phyloP scores from a whole-genome alignment of 2,797 vertebrate species.

The Melanotaenia parkinsoni region DNA sequence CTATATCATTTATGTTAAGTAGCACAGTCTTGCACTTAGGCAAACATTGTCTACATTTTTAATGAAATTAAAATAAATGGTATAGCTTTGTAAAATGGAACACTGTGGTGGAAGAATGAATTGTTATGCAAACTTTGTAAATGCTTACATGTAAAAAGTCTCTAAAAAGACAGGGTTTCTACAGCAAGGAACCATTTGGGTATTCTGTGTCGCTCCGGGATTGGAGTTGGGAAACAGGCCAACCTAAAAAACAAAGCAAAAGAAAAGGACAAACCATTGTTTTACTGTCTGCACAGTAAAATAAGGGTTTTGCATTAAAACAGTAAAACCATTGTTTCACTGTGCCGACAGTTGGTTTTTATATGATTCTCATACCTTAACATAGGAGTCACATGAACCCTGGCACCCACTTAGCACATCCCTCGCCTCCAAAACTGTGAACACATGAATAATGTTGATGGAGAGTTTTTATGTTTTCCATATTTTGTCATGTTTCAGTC shows the following conservation, averaged over 20 bases:
- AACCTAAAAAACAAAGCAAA: slow-evolving; percentile 60
- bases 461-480: not conserved
- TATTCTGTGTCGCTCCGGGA: slow-evolving; percentile 68
- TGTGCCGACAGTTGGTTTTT: not conserved
- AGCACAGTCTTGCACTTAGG: not conserved
- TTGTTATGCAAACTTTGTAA: not conserved
- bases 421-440: slow-evolving; percentile 89
- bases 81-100: not conserved
- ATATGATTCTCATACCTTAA: slow-evolving; percentile 83
- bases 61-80: not conserved
- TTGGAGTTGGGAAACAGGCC: slow-evolving; percentile 76
- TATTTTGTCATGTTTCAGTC: not conserved
- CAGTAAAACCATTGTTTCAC: not conserved
- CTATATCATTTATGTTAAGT: not conserved
- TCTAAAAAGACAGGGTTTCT: slow-evolving; percentile 78
- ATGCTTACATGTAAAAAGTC: slow-evolving; percentile 79
- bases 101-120: not conserved
- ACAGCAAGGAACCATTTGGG: slow-evolving; percentile 72
- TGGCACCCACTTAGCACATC: slow-evolving; percentile 75
- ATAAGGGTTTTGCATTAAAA: too few relatives aligned
- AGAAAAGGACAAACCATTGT: slow-evolving; percentile 2
- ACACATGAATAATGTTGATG: slow-evolving; percentile 7
- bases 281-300: not conserved
- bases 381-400: slow-evolving; percentile 83
- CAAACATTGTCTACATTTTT: not conserved